Percentiles rank a stretch among this genome's conserved stretches.
Evolutionary conservation across 1,140 invertebrate genomes (phyloP).

Genomic region (Thaumatotibia leucotreta): DNA sequence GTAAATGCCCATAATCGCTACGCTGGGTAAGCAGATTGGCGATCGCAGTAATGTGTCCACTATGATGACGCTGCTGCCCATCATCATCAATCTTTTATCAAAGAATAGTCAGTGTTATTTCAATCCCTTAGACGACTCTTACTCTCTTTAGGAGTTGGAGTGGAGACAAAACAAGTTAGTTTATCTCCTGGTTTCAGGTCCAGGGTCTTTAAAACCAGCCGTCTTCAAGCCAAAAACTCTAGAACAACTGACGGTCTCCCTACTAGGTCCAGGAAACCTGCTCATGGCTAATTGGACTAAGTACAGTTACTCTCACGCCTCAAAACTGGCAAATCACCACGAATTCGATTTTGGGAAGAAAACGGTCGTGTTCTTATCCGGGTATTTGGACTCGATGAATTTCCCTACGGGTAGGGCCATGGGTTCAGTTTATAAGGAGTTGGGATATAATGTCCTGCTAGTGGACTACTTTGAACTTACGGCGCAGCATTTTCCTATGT

Average conservation of each 20-base stretch:
- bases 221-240: slow-evolving; percentile 43
- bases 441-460: slow-evolving; percentile 46
- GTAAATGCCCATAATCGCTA: too few species aligned
- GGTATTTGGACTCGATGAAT: slow-evolving; percentile 45
- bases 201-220: slow-evolving; percentile 39
- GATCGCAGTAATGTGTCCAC: too few species aligned
- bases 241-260: slow-evolving; percentile 32
- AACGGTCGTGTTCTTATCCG: slow-evolving; percentile 43
- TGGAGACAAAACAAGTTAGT: too few species aligned
- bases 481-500: slow-evolving; percentile 46
- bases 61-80: too few species aligned
- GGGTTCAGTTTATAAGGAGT: slow-evolving; percentile 29
- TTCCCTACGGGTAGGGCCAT: slow-evolving; percentile 27
- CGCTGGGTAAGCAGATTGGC: too few species aligned
- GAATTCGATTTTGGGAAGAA: slow-evolving; percentile 40
- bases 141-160: too few species aligned
- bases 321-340: slow-evolving; percentile 39
- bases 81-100: too few species aligned
- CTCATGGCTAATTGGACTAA: slow-evolving; percentile 14
- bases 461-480: slow-evolving; percentile 47
- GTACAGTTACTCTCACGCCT: slow-evolving; percentile 51
- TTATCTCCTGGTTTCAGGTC: slow-evolving; percentile 40
- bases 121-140: too few species aligned
- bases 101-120: too few species aligned
- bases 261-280: slow-evolving; percentile 19